Evolutionary conservation across 2,888 invertebrate species (phyloP), one percentile per base, ranked within the genome.

Genomic region (Cyaniris semiargus): DNA sequence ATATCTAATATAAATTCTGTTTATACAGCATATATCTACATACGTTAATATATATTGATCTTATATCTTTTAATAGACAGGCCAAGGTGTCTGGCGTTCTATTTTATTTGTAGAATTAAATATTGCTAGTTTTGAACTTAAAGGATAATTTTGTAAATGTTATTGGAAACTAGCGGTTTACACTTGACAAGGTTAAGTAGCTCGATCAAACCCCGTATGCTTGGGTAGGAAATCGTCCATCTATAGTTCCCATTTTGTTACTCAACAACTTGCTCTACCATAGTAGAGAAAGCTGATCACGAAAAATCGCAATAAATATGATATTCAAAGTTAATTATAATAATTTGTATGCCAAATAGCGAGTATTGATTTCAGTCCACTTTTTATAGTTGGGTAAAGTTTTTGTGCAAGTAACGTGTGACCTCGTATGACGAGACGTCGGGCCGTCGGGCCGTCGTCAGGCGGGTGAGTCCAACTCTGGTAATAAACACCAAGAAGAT

Each of bases 81-180:
- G 74, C 74, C 74, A 74, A 23, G 74, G 74, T 74, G 53, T 74
- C 48, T 74, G 48, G 44, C 53, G 66, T 66, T 23, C 48, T 53
- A 48, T 23, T 53, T 53, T 15, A 72, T 74, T 48, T 53, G 53
- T 53, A 53, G 13, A 23, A 23, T 13, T 7, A 23, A 60, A 66
- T 18, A 15, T 66, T 6, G 10, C 23, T 66, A 66, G 27, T 27
- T 31, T 31, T 66, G 13, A 66, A 23, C 27, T 18, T 18, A 18
- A 15, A 31, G 5, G 27, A 27, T 66, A 66, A 15, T 66, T 66
- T 27, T 27, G 66, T 15, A 6, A 66, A 31, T 66, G 27, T 31
- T 13, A 58, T 58, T 21, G 58, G 21, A 53, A 53, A 53, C 53
- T 53, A 10, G 44, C 44, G 44, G 10, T 44, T 44, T 44, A 44